These are phyloP conservation scores for Potorous gilbertii DNA, from an alignment of 2,797 vertebrate species.

Conservation along the genomic window DNA sequence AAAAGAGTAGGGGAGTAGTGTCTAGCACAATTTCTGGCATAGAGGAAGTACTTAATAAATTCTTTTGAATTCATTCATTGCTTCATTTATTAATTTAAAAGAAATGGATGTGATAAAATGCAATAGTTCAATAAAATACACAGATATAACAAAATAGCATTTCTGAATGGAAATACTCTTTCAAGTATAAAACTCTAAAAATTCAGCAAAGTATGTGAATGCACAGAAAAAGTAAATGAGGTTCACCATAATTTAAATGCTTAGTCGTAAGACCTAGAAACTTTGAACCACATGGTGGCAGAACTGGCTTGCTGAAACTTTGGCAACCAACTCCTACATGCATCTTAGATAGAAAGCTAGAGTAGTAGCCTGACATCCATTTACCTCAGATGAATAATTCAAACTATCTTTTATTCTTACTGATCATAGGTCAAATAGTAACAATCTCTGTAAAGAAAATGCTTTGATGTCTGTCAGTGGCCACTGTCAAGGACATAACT, in stretches of 20 bases:
- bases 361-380: neutral
- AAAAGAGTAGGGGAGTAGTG: neutral
- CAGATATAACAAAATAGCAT: neutral
- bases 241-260: neutral
- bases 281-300: neutral
- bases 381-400: constrained; percentile 1
- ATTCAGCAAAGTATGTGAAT: neutral
- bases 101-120: neutral
- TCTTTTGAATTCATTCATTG: neutral
- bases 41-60: neutral
- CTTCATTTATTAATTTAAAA: neutral
- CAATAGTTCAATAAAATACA: neutral
- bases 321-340: neutral
- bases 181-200: neutral
- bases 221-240: neutral
- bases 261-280: neutral
- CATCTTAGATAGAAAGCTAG: neutral
- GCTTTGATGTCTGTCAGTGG: constrained; percentile 1
- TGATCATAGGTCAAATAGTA: neutral
- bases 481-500: neutral
- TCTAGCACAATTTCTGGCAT: neutral
- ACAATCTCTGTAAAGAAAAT: neutral
- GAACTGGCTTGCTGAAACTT: neutral
- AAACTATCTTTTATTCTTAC: neutral
- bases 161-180: neutral